phyloP scores from a whole-genome alignment of 2,888 invertebrate genomes.

The Notocelia uddmanniana region DNA sequence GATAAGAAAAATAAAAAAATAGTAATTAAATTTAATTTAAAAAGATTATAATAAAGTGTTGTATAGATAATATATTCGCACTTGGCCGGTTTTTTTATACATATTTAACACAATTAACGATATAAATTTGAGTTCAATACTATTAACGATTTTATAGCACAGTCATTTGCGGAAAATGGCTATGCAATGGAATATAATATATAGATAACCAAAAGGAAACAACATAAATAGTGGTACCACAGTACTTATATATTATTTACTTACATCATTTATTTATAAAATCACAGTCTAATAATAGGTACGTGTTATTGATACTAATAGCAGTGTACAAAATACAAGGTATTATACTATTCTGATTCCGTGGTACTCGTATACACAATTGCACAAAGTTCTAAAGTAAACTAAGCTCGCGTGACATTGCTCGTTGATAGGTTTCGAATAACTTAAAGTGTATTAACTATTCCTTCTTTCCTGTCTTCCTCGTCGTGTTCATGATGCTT shows the following conservation, averaged over 20 bases:
- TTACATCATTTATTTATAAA: constrained; percentile 15
- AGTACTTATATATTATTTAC: too few relatives aligned
- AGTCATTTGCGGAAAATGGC: constrained; percentile 16
- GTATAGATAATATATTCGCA: too few relatives aligned
- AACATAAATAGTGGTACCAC: not conserved
- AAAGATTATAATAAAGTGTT: too few relatives aligned
- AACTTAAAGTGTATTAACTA: not conserved
- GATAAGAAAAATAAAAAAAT: too few relatives aligned
- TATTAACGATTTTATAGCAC: not conserved
- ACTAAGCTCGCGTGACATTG: not conserved
- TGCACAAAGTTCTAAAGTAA: not conserved
- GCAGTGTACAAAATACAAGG: too few relatives aligned
- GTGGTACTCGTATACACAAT: too few relatives aligned
- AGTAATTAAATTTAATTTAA: too few relatives aligned
- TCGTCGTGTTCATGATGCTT: constrained; percentile 11
- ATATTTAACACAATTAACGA: too few relatives aligned
- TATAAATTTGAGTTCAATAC: not conserved
- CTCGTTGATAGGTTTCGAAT: not conserved
- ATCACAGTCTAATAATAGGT: constrained; percentile 9
- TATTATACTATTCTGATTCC: too few relatives aligned
- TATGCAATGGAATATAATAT: not conserved
- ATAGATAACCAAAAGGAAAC: constrained; percentile 1
- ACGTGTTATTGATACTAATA: not conserved
- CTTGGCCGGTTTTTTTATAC: too few relatives aligned
- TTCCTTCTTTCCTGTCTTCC: constrained; percentile 15